A percentile compares a stretch with the other conserved stretches of the same genome.
These are phyloP conservation scores for Coccyzus lansbergi DNA, from an alignment of 2,797 vertebrate genomes.

Conservation along the genomic window DNA sequence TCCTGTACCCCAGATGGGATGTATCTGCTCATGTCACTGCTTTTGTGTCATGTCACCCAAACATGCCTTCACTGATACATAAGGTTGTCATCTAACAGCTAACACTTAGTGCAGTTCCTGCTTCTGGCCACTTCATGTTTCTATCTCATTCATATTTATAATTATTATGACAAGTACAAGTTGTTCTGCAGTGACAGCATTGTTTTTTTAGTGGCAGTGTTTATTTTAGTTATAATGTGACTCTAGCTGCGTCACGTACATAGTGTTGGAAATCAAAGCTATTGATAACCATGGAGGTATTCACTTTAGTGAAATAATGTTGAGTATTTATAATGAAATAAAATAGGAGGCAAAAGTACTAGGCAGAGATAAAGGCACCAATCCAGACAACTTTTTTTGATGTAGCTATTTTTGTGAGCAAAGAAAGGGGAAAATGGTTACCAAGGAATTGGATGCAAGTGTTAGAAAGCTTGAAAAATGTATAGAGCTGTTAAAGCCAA, in stretches of 20 bases:
- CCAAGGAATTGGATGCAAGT: neutral
- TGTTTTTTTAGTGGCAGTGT: neutral
- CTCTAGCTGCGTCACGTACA: neutral
- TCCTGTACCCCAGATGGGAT: neutral
- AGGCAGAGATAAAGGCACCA: neutral
- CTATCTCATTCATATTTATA: slow-evolving; percentile 35
- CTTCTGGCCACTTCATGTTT: slow-evolving; percentile 22
- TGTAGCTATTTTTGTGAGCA: neutral
- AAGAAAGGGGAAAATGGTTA: neutral
- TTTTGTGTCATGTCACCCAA: neutral
- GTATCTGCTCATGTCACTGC: neutral
- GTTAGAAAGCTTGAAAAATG: neutral
- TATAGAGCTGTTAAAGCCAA: neutral
- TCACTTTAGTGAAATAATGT: neutral
- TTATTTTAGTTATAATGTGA: neutral
- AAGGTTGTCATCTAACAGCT: slow-evolving; percentile 41
- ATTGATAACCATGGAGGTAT: neutral
- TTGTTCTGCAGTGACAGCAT: neutral
- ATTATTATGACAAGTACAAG: slow-evolving; percentile 54
- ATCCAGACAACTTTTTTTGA: neutral
- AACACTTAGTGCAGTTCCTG: slow-evolving; percentile 13
- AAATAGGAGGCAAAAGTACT: neutral
- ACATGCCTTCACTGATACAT: neutral
- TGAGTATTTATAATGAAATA: neutral
- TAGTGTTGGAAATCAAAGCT: neutral